Conservation (phyloP, 2,888 invertebrate species). For the Hymenopus coronatus region DNA sequence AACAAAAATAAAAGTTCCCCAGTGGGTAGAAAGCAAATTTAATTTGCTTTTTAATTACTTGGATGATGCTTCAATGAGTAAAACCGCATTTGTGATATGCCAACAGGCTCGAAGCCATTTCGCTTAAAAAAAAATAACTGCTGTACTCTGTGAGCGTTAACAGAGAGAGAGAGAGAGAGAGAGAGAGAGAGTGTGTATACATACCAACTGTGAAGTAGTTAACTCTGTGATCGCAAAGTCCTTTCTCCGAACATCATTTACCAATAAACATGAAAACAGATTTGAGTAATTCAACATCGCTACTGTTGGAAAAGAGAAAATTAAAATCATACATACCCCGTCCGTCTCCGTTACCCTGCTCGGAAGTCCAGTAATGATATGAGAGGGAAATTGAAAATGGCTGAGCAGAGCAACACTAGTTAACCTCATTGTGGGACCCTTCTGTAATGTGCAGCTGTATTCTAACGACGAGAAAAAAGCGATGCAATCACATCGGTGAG, state of each 20-base stretch:
- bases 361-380: background rate
- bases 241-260: background rate
- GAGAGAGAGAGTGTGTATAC: background rate
- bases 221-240: background rate
- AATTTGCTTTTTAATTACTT: background rate
- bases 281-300: background rate
- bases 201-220: background rate
- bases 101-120: background rate
- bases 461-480: background rate
- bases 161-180: background rate
- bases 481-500: background rate
- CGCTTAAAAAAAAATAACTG: background rate
- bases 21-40: background rate
- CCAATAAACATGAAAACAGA: slow-evolving; percentile 17
- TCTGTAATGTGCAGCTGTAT: background rate
- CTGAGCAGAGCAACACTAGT: background rate
- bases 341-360: background rate
- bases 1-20: background rate
- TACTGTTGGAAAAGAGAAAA: background rate
- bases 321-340: background rate
- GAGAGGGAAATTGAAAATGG: background rate
- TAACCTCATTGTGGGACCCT: background rate
- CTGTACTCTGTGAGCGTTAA: background rate
- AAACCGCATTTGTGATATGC: background rate
- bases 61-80: background rate